Base-by-base conservation (phyloP, 23 tunicate species). In the Ciona savignyi region DNA sequence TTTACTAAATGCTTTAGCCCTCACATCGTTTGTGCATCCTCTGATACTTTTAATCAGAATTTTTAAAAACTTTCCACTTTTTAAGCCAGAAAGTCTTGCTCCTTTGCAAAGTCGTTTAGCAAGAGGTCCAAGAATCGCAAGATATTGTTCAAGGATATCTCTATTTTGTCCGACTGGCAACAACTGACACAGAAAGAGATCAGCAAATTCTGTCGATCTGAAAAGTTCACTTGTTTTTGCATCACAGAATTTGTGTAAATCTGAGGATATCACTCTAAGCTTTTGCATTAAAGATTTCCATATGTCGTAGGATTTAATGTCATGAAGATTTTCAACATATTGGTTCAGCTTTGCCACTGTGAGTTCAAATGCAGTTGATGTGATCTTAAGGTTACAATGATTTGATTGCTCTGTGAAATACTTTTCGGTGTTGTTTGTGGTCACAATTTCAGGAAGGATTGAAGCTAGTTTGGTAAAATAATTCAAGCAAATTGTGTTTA, bases 111-210 rank as follows among this genome's bases (percentile, higher is more conserved):
- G 29, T 1, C 81, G 72, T 6, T 69, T 34, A 20, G 81, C 81
- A 32, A 77, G 29, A 24, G 81, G 81, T 32, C 72, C 35, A 23
- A 77, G 35, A 26, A 69, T 66, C 4, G 33, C 33, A 1, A 65
- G 81, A 66, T 77, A 77, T 29, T 77, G 51, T 22, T 77, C 30
- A 34, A 21, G 25, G 24, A 4, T 65, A 42, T 42, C 15, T 15
- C 15, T 9, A 15, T 28, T 33, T 0, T 65, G 26, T 0, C 75
- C 30, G 48, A 48, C 29, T 32, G 89, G 92, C 51, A 85, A 31
- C 34, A 85, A 33, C 23, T 85, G 84, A 29, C 66, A 63, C 23
- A 85, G 32, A 32, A 85, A 73, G 15, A 85, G 65, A 27, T 78
- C 80, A 4, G 78, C 75, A 72, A 85, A 73, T 25, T 26, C 62